A percentile compares a stretch with the other conserved stretches of the same genome.
phyloP scores from a whole-genome alignment of 2,113 vertebrate genomes.

The Pyxicephalus adspersus region DNA sequence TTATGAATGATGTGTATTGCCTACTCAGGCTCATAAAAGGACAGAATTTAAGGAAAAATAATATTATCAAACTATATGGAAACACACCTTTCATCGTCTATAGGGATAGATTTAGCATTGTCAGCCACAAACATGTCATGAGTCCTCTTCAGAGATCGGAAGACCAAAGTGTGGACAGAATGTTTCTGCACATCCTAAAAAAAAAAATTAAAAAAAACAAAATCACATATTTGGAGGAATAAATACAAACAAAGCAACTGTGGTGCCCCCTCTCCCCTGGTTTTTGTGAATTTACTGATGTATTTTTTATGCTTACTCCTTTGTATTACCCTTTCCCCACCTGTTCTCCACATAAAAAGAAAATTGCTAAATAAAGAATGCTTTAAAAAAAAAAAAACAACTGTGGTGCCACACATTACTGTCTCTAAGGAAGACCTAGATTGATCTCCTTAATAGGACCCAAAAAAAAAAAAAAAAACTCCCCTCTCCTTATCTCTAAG shows the following conservation, averaged over 20 bases:
- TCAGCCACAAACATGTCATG: slow-evolving; percentile 98
- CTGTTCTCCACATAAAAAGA: too few species aligned
- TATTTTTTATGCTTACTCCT: too few species aligned
- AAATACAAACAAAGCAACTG: background rate
- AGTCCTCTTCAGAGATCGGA: slow-evolving; percentile 95
- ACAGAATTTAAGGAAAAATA: background rate
- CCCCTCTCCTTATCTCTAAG: too few species aligned
- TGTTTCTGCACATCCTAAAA: slow-evolving; percentile 95
- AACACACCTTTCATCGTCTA: slow-evolving; percentile 88
- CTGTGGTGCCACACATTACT: too few species aligned
- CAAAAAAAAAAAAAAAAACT: too few species aligned
- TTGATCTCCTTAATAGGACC: too few species aligned
- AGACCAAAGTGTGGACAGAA: slow-evolving; percentile 96
- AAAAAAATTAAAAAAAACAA: too few species aligned
- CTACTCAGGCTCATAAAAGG: background rate
- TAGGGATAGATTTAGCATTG: slow-evolving; percentile 85
- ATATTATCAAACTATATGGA: background rate
- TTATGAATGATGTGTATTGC: background rate
- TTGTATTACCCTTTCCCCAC: too few species aligned
- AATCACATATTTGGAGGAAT: background rate
- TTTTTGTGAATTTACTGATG: too few species aligned
- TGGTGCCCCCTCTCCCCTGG: background rate
- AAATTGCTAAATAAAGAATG: too few species aligned
- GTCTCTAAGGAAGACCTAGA: too few species aligned
- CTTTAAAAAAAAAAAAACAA: too few species aligned